Base-by-base conservation (phyloP, 1,140 invertebrate genomes). In the Dendrolimus punctatus region DNA sequence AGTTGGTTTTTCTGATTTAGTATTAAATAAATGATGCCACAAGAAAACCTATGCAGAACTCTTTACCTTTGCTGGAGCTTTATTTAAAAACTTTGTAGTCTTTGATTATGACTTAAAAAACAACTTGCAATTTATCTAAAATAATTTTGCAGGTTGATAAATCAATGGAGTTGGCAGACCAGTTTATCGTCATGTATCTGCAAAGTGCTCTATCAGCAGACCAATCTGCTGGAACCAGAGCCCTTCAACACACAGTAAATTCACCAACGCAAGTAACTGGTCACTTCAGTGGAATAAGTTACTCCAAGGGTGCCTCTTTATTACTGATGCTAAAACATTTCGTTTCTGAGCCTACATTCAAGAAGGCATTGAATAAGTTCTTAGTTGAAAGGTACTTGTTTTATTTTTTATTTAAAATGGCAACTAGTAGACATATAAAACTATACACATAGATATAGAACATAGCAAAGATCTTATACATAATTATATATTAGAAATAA, bases 271-370 rank as follows among this genome's bases (percentile, higher is more conserved):
- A 91, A 66, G 83, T 91, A 0, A 81, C 80, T 8, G 84, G 83
- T 7, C 90, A 90, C 66, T 92, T 92, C 60, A 85, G 81, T 58
- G 85, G 82, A 8, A 90, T 92, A 47, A 90, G 90, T 5, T 92
- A 92, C 61, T 87, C 87, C 6, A 92, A 92, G 75, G 91, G 90
- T 36, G 93, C 89, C 5, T 86, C 91, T 2, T 81, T 96, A 6
- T 89, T 96, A 5, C 78, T 93, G 39, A 95, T 95, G 94, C 89
- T 95, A 66, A 88, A 91, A 55, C 88, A 92, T 64, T 90, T 92
- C 41, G 76, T 95, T 7, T 91, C 91, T 5, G 81, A 90, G 46
- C 75, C 81, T 0, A 89, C 88, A 2, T 95, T 95, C 71, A 81
- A 88, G 60, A 85, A 85, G 49, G 92, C 91, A 4, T 71, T 94